Conservation (phyloP, 2,888 invertebrate species). For the Clivina fossor region DNA sequence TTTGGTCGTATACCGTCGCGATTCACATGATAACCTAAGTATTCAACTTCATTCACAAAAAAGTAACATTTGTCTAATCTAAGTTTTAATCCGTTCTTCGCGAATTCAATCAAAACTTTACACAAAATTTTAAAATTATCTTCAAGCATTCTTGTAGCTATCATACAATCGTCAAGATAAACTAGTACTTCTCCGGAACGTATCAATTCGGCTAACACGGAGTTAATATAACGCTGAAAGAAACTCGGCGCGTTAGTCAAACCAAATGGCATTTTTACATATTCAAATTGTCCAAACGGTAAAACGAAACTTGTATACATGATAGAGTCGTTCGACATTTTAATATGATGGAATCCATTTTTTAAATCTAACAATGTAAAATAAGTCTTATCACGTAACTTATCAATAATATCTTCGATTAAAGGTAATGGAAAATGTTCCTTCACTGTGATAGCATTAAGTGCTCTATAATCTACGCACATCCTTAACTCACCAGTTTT, state of each 20-base stretch:
- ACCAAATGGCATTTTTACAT: conserved; percentile 39
- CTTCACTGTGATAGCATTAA: conserved; percentile 34
- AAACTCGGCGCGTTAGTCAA: conserved; percentile 39
- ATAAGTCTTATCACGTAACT: conserved; percentile 33
- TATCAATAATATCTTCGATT: conserved; percentile 39
- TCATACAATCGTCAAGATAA: conserved; percentile 30
- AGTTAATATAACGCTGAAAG: conserved; percentile 33
- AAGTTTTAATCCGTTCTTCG: no score
- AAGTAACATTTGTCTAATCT: no score
- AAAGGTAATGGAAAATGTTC: conserved; percentile 38
- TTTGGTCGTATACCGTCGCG: no score
- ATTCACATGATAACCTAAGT: no score
- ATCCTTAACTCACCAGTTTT: no score
- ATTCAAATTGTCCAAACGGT: conserved; percentile 40
- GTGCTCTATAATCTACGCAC: conserved; percentile 33
- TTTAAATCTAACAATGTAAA: conserved; percentile 40
- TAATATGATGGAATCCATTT: conserved; percentile 40
- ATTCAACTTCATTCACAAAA: no score
- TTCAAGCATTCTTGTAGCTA: conserved; percentile 15
- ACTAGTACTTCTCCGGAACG: conserved; percentile 5
- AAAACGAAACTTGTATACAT: conserved; percentile 39
- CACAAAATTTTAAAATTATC: no score
- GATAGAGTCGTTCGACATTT: conserved; percentile 36
- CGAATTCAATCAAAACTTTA: no score
- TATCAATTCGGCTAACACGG: conserved; percentile 6